phyloP scores from a whole-genome alignment of 1,140 invertebrate genomes.

The Drosophila mayri region DNA sequence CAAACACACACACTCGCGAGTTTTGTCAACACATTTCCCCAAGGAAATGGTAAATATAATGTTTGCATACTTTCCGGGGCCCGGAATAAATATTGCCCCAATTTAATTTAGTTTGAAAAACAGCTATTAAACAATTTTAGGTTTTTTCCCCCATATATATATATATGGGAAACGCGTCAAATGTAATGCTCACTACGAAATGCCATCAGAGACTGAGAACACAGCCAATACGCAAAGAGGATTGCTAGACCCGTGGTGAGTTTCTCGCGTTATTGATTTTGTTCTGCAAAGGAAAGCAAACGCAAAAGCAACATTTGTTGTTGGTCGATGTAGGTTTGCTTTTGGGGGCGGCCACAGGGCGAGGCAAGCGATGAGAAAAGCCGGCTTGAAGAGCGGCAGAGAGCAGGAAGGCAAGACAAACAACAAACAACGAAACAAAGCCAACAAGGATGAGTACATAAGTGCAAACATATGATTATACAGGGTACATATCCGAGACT shows the following conservation, averaged over 20 bases:
- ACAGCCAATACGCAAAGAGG: conserved; percentile 32
- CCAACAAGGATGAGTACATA: conserved; percentile 36
- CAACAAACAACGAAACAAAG: conserved; percentile 32
- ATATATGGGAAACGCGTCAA: conserved; percentile 17
- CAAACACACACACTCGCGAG: background rate
- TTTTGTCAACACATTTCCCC: conserved; percentile 2
- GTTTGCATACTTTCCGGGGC: conserved; percentile 29
- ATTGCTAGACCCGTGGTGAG: conserved; percentile 49
- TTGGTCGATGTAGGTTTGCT: conserved; percentile 49
- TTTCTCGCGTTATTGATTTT: conserved; percentile 72
- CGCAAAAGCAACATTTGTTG: conserved; percentile 50
- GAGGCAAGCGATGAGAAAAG: conserved; percentile 56
- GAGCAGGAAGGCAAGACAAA: conserved; percentile 31
- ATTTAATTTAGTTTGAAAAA: conserved; percentile 43
- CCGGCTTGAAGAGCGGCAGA: conserved; percentile 54
- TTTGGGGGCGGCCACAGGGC: conserved; percentile 35
- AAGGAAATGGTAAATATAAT: background rate
- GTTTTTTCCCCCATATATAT: conserved; percentile 8
- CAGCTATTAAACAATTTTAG: conserved; percentile 25
- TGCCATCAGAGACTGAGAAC: conserved; percentile 72
- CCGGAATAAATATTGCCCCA: background rate
- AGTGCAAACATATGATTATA: conserved; percentile 61
- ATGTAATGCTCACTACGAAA: conserved; percentile 51
- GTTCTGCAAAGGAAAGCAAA: conserved; percentile 55
- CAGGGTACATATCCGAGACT: background rate